Conservation (phyloP, 2,888 invertebrate species). For the Agriopis leucophaearia region DNA sequence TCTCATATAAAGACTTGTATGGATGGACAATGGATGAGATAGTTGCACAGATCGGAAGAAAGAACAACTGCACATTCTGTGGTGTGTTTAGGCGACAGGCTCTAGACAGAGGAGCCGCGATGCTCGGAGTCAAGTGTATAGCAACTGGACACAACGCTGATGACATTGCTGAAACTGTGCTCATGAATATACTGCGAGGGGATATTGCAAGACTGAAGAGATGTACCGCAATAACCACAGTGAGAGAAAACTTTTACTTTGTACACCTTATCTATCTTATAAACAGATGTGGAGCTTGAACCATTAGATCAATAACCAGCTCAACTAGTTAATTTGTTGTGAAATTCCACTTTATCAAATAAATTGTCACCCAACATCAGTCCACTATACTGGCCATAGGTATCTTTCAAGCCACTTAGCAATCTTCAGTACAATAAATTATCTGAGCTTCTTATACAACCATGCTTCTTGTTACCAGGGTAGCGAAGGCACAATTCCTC, state of each 20-base stretch:
- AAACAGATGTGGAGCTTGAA: too few species aligned
- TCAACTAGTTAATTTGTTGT: too few species aligned
- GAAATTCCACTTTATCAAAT: too few species aligned
- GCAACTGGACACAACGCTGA: slow-evolving; percentile 99
- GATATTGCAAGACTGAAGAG: slow-evolving; percentile 97
- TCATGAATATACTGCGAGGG: slow-evolving; percentile 99
- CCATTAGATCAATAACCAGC: too few species aligned
- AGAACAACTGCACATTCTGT: slow-evolving; percentile 99
- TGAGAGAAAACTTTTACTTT: slow-evolving; percentile 72
- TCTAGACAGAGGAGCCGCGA: slow-evolving; percentile 96
- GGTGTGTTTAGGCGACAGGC: slow-evolving; percentile 98
- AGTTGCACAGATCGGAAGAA: slow-evolving; percentile 93
- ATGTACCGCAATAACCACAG: slow-evolving; percentile 96
- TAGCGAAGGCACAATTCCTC: slow-evolving; percentile 93
- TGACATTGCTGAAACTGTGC: slow-evolving; percentile 99
- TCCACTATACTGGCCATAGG: not conserved
- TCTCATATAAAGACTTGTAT: slow-evolving; percentile 98
- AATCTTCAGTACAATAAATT: not conserved
- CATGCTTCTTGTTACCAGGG: slow-evolving; percentile 78
- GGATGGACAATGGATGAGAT: slow-evolving; percentile 99
- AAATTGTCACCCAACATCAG: too few species aligned
- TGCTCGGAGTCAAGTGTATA: slow-evolving; percentile 95
- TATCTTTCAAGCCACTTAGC: not conserved
- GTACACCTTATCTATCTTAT: not conserved
- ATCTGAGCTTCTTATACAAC: not conserved